A percentile compares a stretch with the other conserved stretches of the same genome.
These are phyloP conservation scores for Diceros bicornis DNA, from an alignment of 2,797 vertebrate species.

Conservation along the genomic window DNA sequence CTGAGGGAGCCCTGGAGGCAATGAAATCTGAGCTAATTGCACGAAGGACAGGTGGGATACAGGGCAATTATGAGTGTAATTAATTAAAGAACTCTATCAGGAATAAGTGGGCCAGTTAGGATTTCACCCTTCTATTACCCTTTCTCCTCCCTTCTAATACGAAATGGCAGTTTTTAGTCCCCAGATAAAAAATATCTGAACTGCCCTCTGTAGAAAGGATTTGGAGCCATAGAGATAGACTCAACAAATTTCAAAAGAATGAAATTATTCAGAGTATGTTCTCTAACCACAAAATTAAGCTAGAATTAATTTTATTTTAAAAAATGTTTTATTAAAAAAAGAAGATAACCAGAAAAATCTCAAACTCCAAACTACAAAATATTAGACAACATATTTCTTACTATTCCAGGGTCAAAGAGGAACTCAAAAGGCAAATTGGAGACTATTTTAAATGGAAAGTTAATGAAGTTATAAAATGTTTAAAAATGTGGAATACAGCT, in stretches of 20 bases:
- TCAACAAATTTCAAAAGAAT: background rate
- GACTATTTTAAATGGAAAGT: background rate
- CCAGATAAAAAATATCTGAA: background rate
- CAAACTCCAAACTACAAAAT: background rate
- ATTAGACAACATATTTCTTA: background rate
- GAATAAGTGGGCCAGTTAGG: background rate
- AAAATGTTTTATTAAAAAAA: background rate
- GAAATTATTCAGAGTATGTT: background rate
- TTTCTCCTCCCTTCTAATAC: background rate
- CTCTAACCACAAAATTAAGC: background rate
- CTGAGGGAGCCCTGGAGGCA: background rate
- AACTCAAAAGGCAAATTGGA: background rate
- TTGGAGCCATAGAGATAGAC: background rate
- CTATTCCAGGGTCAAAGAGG: background rate
- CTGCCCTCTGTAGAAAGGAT: background rate
- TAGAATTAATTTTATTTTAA: background rate
- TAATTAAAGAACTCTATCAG: slow-evolving; percentile 57
- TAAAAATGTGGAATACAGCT: background rate
- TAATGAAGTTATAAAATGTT: background rate
- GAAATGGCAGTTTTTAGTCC: background rate
- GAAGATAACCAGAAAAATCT: background rate
- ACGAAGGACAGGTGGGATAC: background rate
- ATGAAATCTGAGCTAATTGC: slow-evolving; percentile 39
- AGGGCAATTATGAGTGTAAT: slow-evolving; percentile 21
- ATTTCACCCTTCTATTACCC: background rate